These are phyloP conservation scores for Acomys russatus DNA, from an alignment of 2,797 vertebrate genomes.

Conservation along the genomic window DNA sequence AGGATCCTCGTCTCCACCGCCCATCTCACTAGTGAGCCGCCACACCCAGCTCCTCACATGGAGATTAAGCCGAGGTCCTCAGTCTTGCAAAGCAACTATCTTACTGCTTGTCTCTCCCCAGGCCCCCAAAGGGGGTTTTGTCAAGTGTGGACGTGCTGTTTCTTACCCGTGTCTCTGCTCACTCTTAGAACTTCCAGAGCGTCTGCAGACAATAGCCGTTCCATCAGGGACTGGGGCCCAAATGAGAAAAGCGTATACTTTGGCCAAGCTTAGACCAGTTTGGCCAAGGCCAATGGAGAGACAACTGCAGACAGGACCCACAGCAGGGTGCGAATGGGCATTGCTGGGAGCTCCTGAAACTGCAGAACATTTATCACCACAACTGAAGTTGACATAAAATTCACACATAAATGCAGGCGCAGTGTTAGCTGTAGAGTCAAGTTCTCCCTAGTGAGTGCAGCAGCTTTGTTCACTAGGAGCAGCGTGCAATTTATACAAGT, in stretches of 20 bases:
- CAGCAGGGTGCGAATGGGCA: not conserved
- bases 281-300: not conserved
- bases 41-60: not conserved
- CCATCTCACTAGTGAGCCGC: too few species aligned
- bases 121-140: not conserved
- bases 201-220: not conserved
- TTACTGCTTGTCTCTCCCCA: too few species aligned
- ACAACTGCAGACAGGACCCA: not conserved
- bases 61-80: not conserved
- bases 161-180: not conserved
- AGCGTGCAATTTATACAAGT: not conserved
- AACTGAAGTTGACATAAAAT: not conserved
- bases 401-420: not conserved
- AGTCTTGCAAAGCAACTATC: not conserved
- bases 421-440: not conserved
- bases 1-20: too few species aligned
- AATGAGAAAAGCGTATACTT: not conserved
- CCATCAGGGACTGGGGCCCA: too few species aligned
- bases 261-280: rapidly evolving
- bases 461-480: not conserved
- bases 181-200: not conserved
- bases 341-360: not conserved
- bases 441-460: not conserved
- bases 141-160: not conserved
- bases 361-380: not conserved